Evolutionary conservation across 2,113 vertebrate genomes (phyloP).

Genomic region (Notiomystis cincta): DNA sequence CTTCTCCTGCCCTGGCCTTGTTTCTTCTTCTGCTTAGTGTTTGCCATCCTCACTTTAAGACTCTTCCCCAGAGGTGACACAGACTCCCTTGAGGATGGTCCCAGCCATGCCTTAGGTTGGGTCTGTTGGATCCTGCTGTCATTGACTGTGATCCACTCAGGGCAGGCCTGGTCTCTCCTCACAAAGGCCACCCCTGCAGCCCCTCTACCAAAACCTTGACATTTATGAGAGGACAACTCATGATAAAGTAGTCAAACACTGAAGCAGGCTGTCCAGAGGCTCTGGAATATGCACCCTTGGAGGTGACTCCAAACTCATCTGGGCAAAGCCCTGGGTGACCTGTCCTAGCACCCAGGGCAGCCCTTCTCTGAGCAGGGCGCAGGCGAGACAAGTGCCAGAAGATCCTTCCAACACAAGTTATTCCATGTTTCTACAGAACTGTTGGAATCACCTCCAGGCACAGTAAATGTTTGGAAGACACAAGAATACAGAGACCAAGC

Average conservation of each 20-base stretch:
- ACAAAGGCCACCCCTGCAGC: background rate
- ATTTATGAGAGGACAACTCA: background rate
- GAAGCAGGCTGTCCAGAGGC: background rate
- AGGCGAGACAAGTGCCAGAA: background rate
- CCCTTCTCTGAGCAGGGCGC: background rate
- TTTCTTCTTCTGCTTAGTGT: background rate
- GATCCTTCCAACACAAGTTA: background rate
- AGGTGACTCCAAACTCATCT: background rate
- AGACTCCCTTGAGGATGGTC: background rate
- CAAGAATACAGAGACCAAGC: background rate
- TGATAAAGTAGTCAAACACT: background rate
- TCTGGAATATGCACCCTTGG: background rate
- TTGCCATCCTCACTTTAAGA: background rate
- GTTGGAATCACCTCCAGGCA: background rate
- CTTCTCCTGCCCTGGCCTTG: background rate
- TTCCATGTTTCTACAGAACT: background rate
- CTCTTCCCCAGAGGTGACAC: background rate
- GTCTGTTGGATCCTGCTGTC: background rate
- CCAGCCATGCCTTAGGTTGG: background rate
- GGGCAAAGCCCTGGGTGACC: background rate
- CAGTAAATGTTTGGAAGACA: background rate
- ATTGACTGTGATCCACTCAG: background rate
- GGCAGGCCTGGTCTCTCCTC: background rate
- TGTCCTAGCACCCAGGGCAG: accelerated
- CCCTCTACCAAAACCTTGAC: background rate